A percentile compares a stretch with the other conserved stretches of the same genome.
phyloP scores from a whole-genome alignment of 35 echinoderm and acorn worm genomes.

The Stichopus chloronotus region DNA sequence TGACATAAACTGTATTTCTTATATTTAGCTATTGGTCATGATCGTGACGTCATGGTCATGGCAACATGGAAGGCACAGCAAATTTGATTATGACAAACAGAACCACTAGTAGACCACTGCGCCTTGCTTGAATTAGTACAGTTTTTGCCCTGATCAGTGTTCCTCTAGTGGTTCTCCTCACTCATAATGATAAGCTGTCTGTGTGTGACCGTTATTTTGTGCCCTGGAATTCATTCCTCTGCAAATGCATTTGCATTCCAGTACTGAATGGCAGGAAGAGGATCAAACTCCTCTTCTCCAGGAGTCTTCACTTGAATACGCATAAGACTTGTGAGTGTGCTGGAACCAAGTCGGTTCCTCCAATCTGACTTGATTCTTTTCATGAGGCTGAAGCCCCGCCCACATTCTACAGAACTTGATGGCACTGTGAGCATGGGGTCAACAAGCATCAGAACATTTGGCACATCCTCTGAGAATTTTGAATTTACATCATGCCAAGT shows the following conservation, averaged over 20 bases:
- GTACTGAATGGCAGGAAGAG: background rate
- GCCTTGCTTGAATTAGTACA: too few relatives aligned
- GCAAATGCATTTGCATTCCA: slow-evolving; percentile 10
- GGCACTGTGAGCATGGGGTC: slow-evolving; percentile 38
- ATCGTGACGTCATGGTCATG: too few relatives aligned
- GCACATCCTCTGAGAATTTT: background rate
- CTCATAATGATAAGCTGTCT: background rate
- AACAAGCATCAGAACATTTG: slow-evolving; percentile 24
- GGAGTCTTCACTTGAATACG: slow-evolving; percentile 13
- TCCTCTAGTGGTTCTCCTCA: background rate
- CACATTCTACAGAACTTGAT: slow-evolving; percentile 25
- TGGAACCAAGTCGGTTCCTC: background rate
- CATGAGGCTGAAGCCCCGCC: slow-evolving; percentile 26
- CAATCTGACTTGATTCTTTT: slow-evolving; percentile 14
- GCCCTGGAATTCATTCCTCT: background rate
- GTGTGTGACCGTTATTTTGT: background rate
- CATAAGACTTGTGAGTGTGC: slow-evolving; percentile 23
- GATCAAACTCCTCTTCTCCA: slow-evolving; percentile 1
- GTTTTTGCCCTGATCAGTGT: background rate
- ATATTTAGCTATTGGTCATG: too few relatives aligned
- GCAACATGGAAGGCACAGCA: too few relatives aligned
- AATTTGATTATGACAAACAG: too few relatives aligned
- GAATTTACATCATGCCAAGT: background rate
- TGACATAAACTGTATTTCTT: too few relatives aligned
- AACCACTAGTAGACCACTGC: too few relatives aligned